A percentile compares a stretch with the other conserved stretches of the same genome.
phyloP scores from a whole-genome alignment of 2,797 vertebrate genomes.

The Crocidura indochinensis region DNA sequence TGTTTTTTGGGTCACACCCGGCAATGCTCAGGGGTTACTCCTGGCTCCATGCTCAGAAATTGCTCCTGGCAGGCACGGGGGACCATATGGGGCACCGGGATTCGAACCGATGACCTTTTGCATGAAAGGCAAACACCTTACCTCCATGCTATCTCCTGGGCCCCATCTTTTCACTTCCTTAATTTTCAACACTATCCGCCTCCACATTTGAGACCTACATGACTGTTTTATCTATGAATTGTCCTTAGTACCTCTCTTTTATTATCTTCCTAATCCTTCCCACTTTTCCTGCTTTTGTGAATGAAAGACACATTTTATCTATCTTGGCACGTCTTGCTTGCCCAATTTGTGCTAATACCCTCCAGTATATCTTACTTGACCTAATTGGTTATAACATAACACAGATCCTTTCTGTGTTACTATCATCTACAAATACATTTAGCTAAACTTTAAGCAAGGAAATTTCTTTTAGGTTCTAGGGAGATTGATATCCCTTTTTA shows the following conservation, averaged over 20 bases:
- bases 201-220: constrained; percentile 36
- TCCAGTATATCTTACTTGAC: not conserved
- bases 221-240: constrained; percentile 13
- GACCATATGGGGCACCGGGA: too few species aligned
- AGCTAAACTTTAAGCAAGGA: not conserved
- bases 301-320: not conserved
- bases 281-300: constrained; percentile 9
- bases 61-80: too few species aligned
- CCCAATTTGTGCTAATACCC: not conserved
- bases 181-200: not conserved
- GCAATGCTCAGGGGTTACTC: too few species aligned
- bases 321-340: not conserved
- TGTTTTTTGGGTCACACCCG: too few species aligned
- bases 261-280: constrained; percentile 20
- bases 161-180: not conserved
- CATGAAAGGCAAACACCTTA: too few species aligned
- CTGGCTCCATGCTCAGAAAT: too few species aligned
- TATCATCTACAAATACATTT: not conserved
- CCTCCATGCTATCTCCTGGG: too few species aligned
- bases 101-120: too few species aligned
- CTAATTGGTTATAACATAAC: not conserved
- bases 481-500: not conserved
- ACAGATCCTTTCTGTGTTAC: constrained; percentile 27
- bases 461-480: too few species aligned
- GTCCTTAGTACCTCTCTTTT: not conserved